phyloP scores from a whole-genome alignment of 2,888 invertebrate species.

The Deroplatys truncata region DNA sequence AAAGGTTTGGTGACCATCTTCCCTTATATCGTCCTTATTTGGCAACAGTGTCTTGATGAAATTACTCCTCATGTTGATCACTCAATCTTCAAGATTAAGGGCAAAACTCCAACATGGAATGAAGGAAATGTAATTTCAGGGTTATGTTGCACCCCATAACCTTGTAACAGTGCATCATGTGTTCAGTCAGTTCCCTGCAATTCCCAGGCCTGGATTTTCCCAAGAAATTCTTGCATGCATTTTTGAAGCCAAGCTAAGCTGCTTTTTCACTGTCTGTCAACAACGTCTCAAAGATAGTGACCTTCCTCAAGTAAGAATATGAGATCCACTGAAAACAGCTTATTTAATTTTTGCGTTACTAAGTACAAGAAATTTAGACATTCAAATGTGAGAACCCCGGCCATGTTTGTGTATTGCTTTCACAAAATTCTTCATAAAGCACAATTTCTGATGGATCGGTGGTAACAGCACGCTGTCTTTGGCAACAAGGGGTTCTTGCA shows the following conservation, averaged over 20 bases:
- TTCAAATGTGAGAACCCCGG: too few relatives aligned
- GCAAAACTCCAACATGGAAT: background rate
- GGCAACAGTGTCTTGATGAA: background rate
- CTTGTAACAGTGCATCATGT: background rate
- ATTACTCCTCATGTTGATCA: too few relatives aligned
- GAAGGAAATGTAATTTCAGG: too few relatives aligned
- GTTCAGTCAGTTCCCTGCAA: background rate
- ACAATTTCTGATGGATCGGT: too few relatives aligned
- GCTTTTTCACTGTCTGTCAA: background rate
- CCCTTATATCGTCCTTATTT: background rate
- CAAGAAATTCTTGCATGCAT: background rate
- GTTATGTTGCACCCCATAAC: background rate
- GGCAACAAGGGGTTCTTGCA: too few relatives aligned
- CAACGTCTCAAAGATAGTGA: background rate
- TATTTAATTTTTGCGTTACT: too few relatives aligned
- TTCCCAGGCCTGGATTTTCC: background rate
- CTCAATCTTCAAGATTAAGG: background rate
- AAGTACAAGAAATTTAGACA: too few relatives aligned
- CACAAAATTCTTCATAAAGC: too few relatives aligned
- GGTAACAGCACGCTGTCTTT: too few relatives aligned
- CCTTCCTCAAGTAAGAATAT: background rate
- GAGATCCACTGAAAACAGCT: too few relatives aligned
- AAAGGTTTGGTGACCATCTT: background rate
- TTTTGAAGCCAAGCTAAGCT: background rate
- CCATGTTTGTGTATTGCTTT: too few relatives aligned